Evolutionary conservation across 2,888 invertebrate genomes (phyloP).

Genomic region (Eurois occulta): DNA sequence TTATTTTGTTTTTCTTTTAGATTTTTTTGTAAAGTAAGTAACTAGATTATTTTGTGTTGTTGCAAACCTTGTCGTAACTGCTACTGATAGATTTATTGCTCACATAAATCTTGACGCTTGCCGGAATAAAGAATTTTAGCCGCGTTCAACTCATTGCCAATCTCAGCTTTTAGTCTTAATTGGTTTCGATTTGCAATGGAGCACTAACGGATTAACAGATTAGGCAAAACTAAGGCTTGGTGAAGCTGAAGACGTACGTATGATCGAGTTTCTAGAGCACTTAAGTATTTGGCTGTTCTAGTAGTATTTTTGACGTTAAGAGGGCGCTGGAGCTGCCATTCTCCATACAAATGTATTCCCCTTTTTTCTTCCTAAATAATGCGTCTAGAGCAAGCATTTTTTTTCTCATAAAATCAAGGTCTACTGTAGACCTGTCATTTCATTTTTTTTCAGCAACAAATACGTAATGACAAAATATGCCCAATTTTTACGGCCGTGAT

Average conservation of each 20-base stretch:
- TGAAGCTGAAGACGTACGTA: background rate
- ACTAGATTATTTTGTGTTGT: background rate
- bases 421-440: too few species aligned
- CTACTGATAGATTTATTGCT: slow-evolving; percentile 21
- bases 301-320: background rate
- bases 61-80: background rate
- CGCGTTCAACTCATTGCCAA: background rate
- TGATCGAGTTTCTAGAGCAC: background rate
- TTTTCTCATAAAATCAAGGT: too few species aligned
- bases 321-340: too few species aligned
- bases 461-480: too few species aligned
- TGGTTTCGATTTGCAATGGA: slow-evolving; percentile 34
- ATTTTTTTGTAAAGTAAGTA: background rate
- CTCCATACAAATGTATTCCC: too few species aligned
- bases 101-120: slow-evolving; percentile 34
- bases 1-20: background rate
- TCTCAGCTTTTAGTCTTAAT: slow-evolving; percentile 32
- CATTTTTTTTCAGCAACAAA: too few species aligned
- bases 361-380: too few species aligned
- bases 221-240: slow-evolving; percentile 16
- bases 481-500: too few species aligned
- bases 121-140: slow-evolving; percentile 14
- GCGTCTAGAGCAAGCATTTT: too few species aligned
- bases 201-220: slow-evolving; percentile 26
- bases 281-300: background rate